Conservation (phyloP, 1,140 invertebrate genomes). For the Brachionus asplanchnoidis region DNA sequence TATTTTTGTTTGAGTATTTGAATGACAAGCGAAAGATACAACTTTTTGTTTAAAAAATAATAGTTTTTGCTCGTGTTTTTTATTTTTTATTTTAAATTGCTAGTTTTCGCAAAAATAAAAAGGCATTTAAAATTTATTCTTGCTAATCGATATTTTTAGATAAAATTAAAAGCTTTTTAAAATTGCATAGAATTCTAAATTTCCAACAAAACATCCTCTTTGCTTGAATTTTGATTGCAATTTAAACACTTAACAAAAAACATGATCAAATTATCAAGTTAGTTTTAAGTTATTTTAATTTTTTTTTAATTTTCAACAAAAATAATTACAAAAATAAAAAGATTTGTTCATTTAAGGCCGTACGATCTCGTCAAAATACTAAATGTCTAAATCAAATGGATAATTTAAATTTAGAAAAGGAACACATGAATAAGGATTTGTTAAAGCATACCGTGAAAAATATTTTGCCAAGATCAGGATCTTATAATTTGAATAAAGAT, state of each 20-base stretch:
- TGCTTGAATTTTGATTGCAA: neutral
- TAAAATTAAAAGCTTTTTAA: neutral
- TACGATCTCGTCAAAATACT: neutral
- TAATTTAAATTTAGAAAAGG: neutral
- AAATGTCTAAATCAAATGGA: neutral
- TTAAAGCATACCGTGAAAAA: neutral
- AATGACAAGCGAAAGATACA: neutral
- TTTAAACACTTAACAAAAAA: neutral
- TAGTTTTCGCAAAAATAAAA: neutral
- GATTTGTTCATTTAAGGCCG: neutral
- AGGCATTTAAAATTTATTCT: neutral
- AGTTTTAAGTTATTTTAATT: neutral
- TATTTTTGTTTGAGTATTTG: neutral
- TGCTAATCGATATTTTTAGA: neutral
- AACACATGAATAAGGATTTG: neutral
- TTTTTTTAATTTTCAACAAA: neutral
- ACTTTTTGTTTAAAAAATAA: neutral
- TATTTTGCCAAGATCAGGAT: slow-evolving; percentile 1
- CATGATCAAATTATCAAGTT: neutral
- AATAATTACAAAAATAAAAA: neutral
- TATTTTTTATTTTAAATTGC: neutral
- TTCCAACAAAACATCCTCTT: neutral
- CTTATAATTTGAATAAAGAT: slow-evolving; percentile 2
- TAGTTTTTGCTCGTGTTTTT: neutral
- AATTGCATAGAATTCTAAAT: neutral